Evolutionary conservation across 2,888 invertebrate genomes (phyloP).

Genomic region (Noctuana brunneofusca): DNA sequence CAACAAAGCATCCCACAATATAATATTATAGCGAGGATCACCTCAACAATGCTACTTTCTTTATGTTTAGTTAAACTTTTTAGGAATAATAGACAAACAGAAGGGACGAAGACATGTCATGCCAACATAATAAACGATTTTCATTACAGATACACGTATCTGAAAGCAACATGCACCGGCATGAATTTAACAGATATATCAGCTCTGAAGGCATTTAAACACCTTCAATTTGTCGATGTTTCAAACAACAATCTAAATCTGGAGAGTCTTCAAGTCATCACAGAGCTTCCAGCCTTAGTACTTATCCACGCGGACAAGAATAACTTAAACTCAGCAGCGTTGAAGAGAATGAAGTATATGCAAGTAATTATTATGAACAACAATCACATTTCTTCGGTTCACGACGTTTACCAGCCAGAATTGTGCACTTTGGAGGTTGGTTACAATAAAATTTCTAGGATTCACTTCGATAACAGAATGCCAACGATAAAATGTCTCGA

Average conservation of each 20-base stretch:
- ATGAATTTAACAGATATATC: constrained; percentile 79
- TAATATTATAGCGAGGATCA: too few species aligned
- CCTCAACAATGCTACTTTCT: neutral
- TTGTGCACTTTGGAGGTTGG: constrained; percentile 82
- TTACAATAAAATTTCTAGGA: constrained; percentile 65
- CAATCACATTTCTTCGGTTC: constrained; percentile 77
- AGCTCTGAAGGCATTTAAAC: constrained; percentile 74
- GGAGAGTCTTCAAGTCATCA: constrained; percentile 72
- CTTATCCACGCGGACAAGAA: constrained; percentile 84
- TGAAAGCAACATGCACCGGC: constrained; percentile 78
- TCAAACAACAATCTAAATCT: constrained; percentile 78
- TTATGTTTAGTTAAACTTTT: neutral
- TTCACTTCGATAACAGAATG: constrained; percentile 58
- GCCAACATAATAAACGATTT: neutral
- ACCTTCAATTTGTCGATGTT: constrained; percentile 82
- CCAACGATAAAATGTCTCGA: constrained; percentile 78
- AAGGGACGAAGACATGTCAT: neutral
- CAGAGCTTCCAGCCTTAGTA: constrained; percentile 79
- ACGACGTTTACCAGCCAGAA: constrained; percentile 79
- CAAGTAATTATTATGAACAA: constrained; percentile 83
- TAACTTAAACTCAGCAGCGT: constrained; percentile 66
- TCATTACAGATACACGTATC: constrained; percentile 79
- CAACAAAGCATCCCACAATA: too few species aligned
- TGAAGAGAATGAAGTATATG: constrained; percentile 80
- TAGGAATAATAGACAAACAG: neutral